Conservation (phyloP, 2,797 vertebrate species). For the Hemitrygon akajei region DNA sequence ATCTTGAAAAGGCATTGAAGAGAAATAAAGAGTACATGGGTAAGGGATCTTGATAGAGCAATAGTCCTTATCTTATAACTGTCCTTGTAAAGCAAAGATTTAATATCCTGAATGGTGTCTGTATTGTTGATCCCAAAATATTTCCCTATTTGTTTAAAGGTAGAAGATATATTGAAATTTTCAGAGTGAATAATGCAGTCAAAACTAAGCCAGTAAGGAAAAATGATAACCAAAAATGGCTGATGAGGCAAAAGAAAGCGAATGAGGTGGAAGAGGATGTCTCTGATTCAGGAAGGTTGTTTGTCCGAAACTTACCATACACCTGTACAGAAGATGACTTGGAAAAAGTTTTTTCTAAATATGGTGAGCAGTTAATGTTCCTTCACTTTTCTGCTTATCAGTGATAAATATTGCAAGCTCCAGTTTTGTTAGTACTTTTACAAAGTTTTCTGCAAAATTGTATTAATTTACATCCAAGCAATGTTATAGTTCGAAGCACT, state of each 20-base stretch:
- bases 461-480: not conserved
- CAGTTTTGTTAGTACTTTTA: not conserved
- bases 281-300: conserved; percentile 84
- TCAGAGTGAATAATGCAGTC: conserved; percentile 49
- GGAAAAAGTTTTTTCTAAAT: conserved; percentile 71
- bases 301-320: conserved; percentile 88
- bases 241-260: conserved; percentile 62
- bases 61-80: not conserved
- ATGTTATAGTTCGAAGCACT: not conserved
- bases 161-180: conserved; percentile 78
- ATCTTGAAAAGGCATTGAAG: conserved; percentile 76
- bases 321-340: conserved; percentile 84
- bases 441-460: not conserved
- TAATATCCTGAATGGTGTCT: not conserved
- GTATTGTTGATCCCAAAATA: not conserved
- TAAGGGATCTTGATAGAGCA: conserved; percentile 47
- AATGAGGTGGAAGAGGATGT: conserved; percentile 87
- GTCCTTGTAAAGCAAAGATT: not conserved
- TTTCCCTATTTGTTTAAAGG: conserved; percentile 54
- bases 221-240: conserved; percentile 58
- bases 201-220: conserved; percentile 40
- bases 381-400: not conserved
- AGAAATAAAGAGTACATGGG: conserved; percentile 87
- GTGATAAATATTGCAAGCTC: not conserved
- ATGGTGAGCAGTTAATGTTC: conserved; percentile 56